phyloP scores from a whole-genome alignment of 1,140 invertebrate species.

The Anthonomus grandis region DNA sequence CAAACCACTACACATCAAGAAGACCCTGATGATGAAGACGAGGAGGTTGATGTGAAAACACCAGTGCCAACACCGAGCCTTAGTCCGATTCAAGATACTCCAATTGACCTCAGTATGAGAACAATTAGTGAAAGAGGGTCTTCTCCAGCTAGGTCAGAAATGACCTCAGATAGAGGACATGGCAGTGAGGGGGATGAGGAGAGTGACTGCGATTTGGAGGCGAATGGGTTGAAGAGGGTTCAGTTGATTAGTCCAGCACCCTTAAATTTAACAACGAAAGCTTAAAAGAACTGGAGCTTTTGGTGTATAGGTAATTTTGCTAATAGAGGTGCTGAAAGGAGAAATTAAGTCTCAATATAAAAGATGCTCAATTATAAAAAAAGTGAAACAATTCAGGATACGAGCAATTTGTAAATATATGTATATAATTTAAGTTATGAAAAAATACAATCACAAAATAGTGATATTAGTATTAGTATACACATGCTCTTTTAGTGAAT shows the following conservation, averaged over 20 bases:
- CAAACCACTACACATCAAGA: conserved; percentile 39
- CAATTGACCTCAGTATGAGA: conserved; percentile 75
- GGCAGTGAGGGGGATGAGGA: conserved; percentile 56
- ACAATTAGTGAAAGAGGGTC: conserved; percentile 53
- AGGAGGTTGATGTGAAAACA: conserved; percentile 36
- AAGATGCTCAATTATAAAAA: background rate
- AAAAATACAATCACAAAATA: conserved; percentile 1
- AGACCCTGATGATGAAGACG: conserved; percentile 13
- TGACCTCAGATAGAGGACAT: conserved; percentile 51
- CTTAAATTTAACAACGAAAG: conserved; percentile 63
- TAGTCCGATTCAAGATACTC: conserved; percentile 61
- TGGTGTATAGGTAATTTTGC: background rate
- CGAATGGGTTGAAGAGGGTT: conserved; percentile 51
- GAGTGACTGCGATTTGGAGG: conserved; percentile 54
- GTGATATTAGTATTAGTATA: conserved; percentile 6
- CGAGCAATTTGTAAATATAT: background rate
- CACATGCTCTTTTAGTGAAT: conserved; percentile 8
- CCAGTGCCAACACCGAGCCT: conserved; percentile 38
- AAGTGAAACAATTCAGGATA: background rate
- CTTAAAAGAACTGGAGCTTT: conserved; percentile 36
- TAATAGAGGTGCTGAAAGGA: no score
- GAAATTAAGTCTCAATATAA: background rate
- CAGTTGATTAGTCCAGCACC: conserved; percentile 56
- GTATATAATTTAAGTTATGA: conserved; percentile 2
- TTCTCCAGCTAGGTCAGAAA: conserved; percentile 51